These are phyloP conservation scores for Parnassius apollo DNA, from an alignment of 2,888 invertebrate genomes.

Conservation along the genomic window DNA sequence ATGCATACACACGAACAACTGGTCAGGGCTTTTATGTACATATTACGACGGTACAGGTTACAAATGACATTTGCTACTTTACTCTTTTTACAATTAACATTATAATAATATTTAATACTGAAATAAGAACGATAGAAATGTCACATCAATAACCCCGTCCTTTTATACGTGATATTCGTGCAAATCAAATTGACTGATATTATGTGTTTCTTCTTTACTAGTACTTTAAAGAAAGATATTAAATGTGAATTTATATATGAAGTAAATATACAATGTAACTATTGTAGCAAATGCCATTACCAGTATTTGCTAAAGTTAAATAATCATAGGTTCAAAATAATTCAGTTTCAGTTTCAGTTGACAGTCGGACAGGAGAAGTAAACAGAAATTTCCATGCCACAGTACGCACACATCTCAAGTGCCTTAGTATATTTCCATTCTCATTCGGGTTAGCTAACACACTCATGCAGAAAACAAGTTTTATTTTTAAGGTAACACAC, in stretches of 20 bases:
- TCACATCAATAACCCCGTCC: no score
- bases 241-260: no score
- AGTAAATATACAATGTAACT: no score
- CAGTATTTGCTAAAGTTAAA: conserved; percentile 6
- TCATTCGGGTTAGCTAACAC: conserved; percentile 58
- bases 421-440: conserved; percentile 37
- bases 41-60: conserved; percentile 32
- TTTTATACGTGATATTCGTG: no score
- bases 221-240: no score
- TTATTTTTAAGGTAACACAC: conserved; percentile 25
- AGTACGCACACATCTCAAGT: conserved; percentile 20
- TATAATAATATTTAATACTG: no score
- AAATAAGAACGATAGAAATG: no score
- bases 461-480: conserved; percentile 61
- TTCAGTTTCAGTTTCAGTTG: neutral
- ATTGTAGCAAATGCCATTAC: conserved; percentile 6
- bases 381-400: conserved; percentile 19
- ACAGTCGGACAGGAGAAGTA: conserved; percentile 12
- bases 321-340: conserved; percentile 2
- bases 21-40: conserved; percentile 54
- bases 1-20: conserved; percentile 70
- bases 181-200: no score
- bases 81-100: no score
- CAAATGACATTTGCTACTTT: conserved; percentile 46
- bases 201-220: no score